Base-by-base conservation (phyloP, 2,113 vertebrate species). In the Corydoras maculifer region DNA sequence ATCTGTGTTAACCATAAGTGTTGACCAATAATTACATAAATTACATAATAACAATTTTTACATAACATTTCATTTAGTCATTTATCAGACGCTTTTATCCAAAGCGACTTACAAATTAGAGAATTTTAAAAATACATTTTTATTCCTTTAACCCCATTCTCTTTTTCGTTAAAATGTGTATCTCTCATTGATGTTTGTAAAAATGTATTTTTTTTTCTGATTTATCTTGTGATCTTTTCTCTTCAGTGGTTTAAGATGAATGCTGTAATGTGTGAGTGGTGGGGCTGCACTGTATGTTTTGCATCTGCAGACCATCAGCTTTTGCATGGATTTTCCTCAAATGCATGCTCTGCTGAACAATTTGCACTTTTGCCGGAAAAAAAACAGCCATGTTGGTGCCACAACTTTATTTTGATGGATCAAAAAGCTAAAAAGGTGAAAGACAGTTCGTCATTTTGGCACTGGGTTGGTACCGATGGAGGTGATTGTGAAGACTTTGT, bases 171-270 rank as follows among this genome's bases (percentile, higher is more conserved):
- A 25, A 25, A 25, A 25, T 25, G 7, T 43, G 4, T 43, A 43
- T 43, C 35, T 43, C 1, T 43, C 35, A 5, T 43, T 5, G 2
- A 43, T 43, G 35, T 43, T 43, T 43, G 35, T 53, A 53, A 12
- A 53, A 53, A 12, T 12, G 11, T n/a, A n/a, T 14, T 53, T 14
- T 12, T 53, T 29, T 9, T 31, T 2, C 1, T 53, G 43, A 8
- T 58, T 61, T 14, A n/a, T 61, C 13, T 66, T 61, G 15, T 61
- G 2, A 70, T 32, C 50, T 72, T 68, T 66, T 10, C 15, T 55
- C 29, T 77, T 30, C 53, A 80, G 78, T 77, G 65, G 78, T 80
- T 77, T 80, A 62, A 80, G 58, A 57, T 13, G 2, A 5, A 10
- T 51, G 48, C 30, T 50, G 58, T 67, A 53, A 53, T 59, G 57